phyloP scores from a whole-genome alignment of 2,797 vertebrate genomes.

The Erpetoichthys calabaricus region DNA sequence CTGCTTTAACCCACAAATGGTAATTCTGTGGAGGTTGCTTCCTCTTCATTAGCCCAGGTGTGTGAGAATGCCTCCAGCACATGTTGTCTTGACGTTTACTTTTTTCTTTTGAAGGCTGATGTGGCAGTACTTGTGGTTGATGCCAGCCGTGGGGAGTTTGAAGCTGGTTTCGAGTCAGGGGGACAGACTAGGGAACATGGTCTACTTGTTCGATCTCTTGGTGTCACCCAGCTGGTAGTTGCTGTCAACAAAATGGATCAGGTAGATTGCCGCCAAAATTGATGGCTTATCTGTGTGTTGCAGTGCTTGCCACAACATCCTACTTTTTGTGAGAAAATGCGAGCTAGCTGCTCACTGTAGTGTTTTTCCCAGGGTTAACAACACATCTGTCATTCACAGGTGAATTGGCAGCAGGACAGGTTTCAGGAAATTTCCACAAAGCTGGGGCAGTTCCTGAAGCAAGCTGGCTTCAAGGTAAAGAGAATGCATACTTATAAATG shows the following conservation, averaged over 20 bases:
- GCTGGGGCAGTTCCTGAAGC: conserved; percentile 89
- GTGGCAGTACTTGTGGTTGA: conserved; percentile 90
- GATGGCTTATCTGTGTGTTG: conserved; percentile 3
- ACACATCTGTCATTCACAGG: conserved; percentile 46
- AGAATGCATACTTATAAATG: conserved; percentile 12
- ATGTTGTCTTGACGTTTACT: not conserved
- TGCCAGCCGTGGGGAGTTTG: conserved; percentile 90
- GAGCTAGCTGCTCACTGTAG: not conserved
- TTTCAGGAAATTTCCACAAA: conserved; percentile 82
- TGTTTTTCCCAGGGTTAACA: conserved; percentile 2
- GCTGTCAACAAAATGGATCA: conserved; percentile 99
- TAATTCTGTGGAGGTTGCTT: not conserved
- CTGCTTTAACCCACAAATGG: no score
- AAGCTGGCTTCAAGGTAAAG: conserved; percentile 94
- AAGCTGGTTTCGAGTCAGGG: conserved; percentile 92
- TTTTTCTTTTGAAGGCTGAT: conserved; percentile 60
- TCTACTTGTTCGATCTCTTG: conserved; percentile 84
- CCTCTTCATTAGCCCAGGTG: not conserved
- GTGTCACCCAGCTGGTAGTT: conserved; percentile 90
- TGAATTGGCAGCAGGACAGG: conserved; percentile 88
- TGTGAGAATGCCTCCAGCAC: not conserved
- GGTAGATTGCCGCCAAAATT: conserved; percentile 39
- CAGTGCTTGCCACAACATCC: conserved; percentile 9
- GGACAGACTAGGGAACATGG: conserved; percentile 93
- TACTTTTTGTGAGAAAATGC: conserved; percentile 10